Conservation (phyloP, 2,113 vertebrate species). For the Microtus pennsylvanicus region DNA sequence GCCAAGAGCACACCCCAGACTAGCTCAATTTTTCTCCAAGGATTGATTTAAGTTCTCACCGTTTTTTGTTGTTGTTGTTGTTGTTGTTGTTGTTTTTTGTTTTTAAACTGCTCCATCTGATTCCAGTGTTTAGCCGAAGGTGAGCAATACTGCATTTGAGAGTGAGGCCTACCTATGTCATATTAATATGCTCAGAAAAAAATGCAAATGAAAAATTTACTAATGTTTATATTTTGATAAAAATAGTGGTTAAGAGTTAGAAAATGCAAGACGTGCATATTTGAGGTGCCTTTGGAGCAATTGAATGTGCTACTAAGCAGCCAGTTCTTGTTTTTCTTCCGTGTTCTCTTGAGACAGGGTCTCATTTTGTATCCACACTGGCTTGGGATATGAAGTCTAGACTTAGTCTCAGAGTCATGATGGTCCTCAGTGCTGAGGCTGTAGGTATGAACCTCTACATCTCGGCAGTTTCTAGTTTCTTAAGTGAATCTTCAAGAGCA, state of each 20-base stretch:
- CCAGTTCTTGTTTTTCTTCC: background rate
- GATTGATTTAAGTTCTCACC: background rate
- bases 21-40: background rate
- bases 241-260: background rate
- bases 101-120: background rate
- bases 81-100: background rate
- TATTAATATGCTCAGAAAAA: constrained; percentile 33
- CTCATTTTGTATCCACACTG: background rate
- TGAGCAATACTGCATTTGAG: background rate
- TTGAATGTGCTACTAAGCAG: background rate
- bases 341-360: background rate
- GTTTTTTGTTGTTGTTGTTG: background rate
- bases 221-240: background rate
- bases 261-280: background rate
- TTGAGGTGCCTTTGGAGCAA: constrained; percentile 1
- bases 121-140: background rate
- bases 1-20: background rate
- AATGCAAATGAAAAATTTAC: background rate
- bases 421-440: background rate
- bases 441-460: background rate
- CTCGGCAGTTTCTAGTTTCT: background rate
- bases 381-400: background rate
- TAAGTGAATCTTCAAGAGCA: constrained; percentile 15
- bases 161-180: background rate
- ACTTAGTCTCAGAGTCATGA: background rate